These are phyloP conservation scores for Copidosoma aretas DNA, from an alignment of 2,888 invertebrate genomes.

Conservation along the genomic window DNA sequence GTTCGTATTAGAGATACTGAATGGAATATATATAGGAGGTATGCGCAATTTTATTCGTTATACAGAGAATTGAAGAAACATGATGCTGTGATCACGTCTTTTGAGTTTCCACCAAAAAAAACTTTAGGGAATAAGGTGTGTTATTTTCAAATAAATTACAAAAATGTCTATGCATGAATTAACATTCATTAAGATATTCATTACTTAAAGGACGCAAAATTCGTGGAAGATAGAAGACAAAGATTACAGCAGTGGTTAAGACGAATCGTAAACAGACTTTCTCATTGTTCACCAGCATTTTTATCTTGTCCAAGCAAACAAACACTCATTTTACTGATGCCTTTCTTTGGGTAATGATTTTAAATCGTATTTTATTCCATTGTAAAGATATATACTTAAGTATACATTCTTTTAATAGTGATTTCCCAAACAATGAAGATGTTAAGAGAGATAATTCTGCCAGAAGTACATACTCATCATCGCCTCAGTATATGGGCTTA, in stretches of 20 bases:
- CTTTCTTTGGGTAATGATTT: constrained; percentile 79
- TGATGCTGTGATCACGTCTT: constrained; percentile 78
- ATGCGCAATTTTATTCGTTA: constrained; percentile 88
- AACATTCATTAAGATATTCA: neutral
- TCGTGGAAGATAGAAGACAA: constrained; percentile 87
- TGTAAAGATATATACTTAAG: neutral
- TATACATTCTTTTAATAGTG: constrained; percentile 49
- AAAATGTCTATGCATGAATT: neutral
- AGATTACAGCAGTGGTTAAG: constrained; percentile 87
- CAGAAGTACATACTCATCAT: constrained; percentile 57
- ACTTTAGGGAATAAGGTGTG: constrained; percentile 87
- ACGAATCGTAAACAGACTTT: constrained; percentile 76
- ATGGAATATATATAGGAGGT: constrained; percentile 95
- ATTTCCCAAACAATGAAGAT: constrained; percentile 55
- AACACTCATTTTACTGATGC: constrained; percentile 79
- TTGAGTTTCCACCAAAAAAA: constrained; percentile 95
- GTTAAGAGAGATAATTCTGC: constrained; percentile 54
- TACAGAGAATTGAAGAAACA: constrained; percentile 85
- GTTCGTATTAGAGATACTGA: constrained; percentile 85
- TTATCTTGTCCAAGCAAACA: constrained; percentile 78
- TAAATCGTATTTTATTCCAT: neutral
- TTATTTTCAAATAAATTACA: no score
- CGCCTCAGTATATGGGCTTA: constrained; percentile 61
- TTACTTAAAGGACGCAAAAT: constrained; percentile 71
- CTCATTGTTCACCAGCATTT: constrained; percentile 76